Base-by-base conservation (phyloP, 1,140 invertebrate genomes). In the Maniola jurtina region DNA sequence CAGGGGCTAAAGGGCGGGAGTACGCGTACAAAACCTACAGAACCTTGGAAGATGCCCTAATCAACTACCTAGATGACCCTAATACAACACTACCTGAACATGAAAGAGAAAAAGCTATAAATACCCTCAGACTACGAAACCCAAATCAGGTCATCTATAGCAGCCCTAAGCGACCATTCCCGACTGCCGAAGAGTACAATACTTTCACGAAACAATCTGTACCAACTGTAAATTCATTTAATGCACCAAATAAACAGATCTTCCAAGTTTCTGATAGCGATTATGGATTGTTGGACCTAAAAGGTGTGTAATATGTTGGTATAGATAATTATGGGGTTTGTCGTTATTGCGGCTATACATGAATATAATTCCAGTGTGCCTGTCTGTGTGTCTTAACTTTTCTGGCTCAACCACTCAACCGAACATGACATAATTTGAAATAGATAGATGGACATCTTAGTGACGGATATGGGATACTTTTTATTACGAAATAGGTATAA, bases 11-110 rank as follows among this genome's bases (percentile, higher is more conserved):
- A 56, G 34, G 61, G 7, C 80, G 71, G 0, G 83, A 88, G 34
- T 75, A 75, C 54, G 88, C 87, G 0, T 90, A 86, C 71, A 80
- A 79, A 11, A 86, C 82, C 0, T 88, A 82, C 71, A 83, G 76
- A 35, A 86, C 56, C n/a, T 55, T 89, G 10, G 82, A 88, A 15
- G 86, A 90, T 1, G 88, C 88, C 9, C 47, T 89, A 0, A 42
- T 88, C 6, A 80, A 68, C 7, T 88, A 88, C 61, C 55, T 87
- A 6, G 79, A 86, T 34, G 86, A 90, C 50, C 79, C 83, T 2
- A 86, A 90, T 48, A 90, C 88, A 0, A 81, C 87, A 61, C 62
- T 90, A 34, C 85, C 86, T 1, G 74, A 84, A 15, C 57, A 68
- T 7, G 85, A 88, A 56, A 79, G 66, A 63, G 68, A 71, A 1